phyloP scores from a whole-genome alignment of 2,797 vertebrate genomes.

The Aselliscus stoliczkanus region DNA sequence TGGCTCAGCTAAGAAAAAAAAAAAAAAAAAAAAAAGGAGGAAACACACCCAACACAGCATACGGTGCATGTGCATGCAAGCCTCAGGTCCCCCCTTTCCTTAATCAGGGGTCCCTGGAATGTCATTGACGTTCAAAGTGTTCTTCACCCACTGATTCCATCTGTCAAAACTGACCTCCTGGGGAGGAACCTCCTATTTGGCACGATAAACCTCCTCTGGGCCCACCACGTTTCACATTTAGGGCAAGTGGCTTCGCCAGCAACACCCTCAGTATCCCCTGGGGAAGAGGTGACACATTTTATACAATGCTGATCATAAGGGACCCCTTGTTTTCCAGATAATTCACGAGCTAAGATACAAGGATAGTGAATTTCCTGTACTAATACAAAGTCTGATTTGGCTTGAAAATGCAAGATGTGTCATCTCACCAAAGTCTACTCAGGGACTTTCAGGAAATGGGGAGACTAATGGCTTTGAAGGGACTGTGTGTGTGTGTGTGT shows the following conservation, averaged over 20 bases:
- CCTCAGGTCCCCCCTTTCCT: no score
- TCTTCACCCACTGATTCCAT: not conserved
- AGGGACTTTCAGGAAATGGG: not conserved
- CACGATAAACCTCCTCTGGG: not conserved
- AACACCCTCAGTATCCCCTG: not conserved
- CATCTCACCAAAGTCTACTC: not conserved
- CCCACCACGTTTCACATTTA: not conserved
- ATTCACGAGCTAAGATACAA: not conserved
- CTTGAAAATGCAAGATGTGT: not conserved
- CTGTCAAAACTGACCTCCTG: not conserved
- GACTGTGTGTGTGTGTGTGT: fast-evolving
- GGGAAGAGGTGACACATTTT: not conserved
- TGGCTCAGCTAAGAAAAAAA: no score
- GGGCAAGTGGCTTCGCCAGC: not conserved
- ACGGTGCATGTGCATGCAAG: fast-evolving
- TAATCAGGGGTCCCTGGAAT: not conserved
- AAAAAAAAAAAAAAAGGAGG: no score
- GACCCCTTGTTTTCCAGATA: not conserved
- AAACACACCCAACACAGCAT: not conserved
- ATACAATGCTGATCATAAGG: not conserved
- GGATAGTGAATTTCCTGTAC: not conserved
- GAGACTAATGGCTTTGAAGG: not conserved
- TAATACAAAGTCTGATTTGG: not conserved
- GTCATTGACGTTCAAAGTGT: not conserved
- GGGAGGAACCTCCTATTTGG: not conserved